phyloP scores from a whole-genome alignment of 2,888 invertebrate species.

The Glyphotaelius pellucidus region DNA sequence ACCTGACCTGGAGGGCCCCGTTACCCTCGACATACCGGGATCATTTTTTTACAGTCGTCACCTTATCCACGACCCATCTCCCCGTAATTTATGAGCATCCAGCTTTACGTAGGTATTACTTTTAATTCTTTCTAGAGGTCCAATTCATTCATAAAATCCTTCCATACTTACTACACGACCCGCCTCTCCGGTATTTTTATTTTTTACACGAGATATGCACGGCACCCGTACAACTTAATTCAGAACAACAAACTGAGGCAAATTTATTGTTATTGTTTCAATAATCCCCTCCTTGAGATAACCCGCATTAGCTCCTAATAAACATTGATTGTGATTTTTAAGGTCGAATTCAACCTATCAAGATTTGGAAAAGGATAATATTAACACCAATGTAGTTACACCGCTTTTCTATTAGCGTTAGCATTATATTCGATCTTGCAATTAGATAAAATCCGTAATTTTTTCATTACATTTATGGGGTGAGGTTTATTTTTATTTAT shows the following conservation, averaged over 20 bases:
- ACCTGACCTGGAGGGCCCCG: constrained; percentile 9
- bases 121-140: constrained; percentile 55
- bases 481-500: too few relatives aligned
- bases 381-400: background rate
- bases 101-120: constrained; percentile 54
- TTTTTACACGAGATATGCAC: constrained; percentile 1
- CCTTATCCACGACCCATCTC: constrained; percentile 63
- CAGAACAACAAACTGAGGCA: background rate
- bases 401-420: background rate
- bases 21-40: background rate
- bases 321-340: background rate
- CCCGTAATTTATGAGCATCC: constrained; percentile 59
- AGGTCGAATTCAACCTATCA: background rate
- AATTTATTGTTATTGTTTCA: constrained; percentile 11
- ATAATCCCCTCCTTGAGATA: background rate
- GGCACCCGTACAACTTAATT: constrained; percentile 41
- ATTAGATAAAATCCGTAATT: too few relatives aligned
- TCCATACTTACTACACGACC: constrained; percentile 20
- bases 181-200: constrained; percentile 15
- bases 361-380: background rate
- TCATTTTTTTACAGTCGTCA: constrained; percentile 41
- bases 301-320: background rate
- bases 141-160: constrained; percentile 58
- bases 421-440: too few relatives aligned
- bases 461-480: too few relatives aligned